These are phyloP conservation scores for Campylorhamphus procurvoides DNA, from an alignment of 2,113 vertebrate species.

Conservation along the genomic window DNA sequence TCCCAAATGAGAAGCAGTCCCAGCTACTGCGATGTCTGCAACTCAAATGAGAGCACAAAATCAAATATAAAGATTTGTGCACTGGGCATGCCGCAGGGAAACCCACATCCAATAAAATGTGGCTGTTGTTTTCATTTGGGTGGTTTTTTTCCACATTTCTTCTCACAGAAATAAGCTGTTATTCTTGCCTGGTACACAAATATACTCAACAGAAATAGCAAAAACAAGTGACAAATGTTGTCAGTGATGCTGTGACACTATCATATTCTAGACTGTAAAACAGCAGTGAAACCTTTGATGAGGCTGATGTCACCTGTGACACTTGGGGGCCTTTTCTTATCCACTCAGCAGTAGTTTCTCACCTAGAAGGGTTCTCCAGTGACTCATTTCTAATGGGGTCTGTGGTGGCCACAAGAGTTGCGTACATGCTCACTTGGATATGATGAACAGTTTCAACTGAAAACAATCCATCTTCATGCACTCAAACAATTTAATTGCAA, in stretches of 20 bases:
- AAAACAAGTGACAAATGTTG: fast-evolving
- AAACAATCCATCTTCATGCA: not conserved
- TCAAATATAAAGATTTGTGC: not conserved
- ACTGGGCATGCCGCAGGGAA: not conserved
- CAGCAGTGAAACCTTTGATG: fast-evolving
- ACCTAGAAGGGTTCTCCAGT: not conserved
- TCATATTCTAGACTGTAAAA: not conserved
- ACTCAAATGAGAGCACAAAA: not conserved
- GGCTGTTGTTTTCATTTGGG: not conserved
- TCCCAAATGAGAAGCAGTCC: not conserved
- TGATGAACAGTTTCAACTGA: not conserved
- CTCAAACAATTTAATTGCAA: not conserved
- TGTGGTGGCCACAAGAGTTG: not conserved
- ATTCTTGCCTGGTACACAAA: not conserved
- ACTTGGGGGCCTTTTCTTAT: not conserved
- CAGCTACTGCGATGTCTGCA: not conserved
- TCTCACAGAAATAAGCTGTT: not conserved
- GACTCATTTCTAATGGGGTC: fast-evolving
- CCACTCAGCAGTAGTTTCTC: not conserved
- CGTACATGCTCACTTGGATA: not conserved
- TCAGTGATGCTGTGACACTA: not conserved
- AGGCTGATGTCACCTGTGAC: not conserved
- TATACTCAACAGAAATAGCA: not conserved
- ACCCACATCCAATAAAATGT: not conserved
- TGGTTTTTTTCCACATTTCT: not conserved